Percentiles rank a stretch among this genome's conserved stretches.
Evolutionary conservation across 2,888 invertebrate genomes (phyloP).

Genomic region (Aradus depressus): DNA sequence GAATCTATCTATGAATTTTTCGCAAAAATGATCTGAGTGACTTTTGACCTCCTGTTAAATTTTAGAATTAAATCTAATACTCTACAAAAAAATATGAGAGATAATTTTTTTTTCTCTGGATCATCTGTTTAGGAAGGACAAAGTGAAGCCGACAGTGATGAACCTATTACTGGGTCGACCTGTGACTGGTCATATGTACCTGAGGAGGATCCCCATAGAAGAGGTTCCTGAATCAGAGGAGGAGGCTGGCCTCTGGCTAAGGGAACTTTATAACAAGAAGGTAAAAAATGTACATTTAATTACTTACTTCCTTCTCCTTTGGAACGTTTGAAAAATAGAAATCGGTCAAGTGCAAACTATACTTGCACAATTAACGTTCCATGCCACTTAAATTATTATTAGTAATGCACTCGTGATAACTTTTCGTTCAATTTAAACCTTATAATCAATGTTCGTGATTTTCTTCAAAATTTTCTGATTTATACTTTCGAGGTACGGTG

Average conservation of each 20-base stretch:
- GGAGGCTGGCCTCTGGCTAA: constrained; percentile 67
- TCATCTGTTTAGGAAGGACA: constrained; percentile 27
- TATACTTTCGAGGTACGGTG: no score
- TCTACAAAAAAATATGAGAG: background rate
- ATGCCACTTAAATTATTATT: no score
- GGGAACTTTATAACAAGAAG: constrained; percentile 69
- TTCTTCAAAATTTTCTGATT: no score
- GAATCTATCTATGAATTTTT: no score
- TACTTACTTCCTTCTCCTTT: constrained; percentile 1
- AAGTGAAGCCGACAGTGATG: constrained; percentile 63
- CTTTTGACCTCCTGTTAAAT: no score
- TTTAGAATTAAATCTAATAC: background rate
- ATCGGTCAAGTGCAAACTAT: background rate
- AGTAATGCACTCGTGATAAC: no score
- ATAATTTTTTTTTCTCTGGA: constrained; percentile 27
- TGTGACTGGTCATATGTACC: constrained; percentile 62
- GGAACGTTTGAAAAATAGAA: background rate
- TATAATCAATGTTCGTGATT: no score
- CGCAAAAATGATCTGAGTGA: no score
- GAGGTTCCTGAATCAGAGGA: constrained; percentile 66
- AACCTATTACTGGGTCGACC: constrained; percentile 61
- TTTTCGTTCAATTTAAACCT: no score
- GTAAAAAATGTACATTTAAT: constrained; percentile 39
- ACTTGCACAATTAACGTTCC: no score
- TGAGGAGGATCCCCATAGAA: constrained; percentile 70